Conservation (phyloP, 2,113 vertebrate genomes). For the Dicaeum eximium region DNA sequence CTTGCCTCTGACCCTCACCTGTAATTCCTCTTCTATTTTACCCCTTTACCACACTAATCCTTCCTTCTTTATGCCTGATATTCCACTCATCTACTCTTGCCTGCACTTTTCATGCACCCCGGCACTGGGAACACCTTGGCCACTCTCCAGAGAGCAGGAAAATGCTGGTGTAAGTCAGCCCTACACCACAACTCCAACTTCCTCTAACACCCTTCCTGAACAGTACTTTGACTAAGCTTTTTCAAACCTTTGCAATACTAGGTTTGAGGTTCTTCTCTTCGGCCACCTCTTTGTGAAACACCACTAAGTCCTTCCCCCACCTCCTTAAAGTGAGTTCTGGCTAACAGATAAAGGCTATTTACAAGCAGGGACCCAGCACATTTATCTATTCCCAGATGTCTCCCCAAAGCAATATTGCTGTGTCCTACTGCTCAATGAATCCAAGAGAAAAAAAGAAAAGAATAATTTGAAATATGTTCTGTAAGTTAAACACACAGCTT, state of each 20-base stretch:
- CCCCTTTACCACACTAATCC: not conserved
- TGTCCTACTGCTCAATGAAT: not conserved
- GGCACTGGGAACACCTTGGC: not conserved
- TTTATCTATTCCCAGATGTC: not conserved
- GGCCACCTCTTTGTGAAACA: not conserved
- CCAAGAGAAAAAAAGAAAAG: not conserved
- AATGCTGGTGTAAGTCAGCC: not conserved
- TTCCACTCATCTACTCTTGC: not conserved
- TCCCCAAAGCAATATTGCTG: not conserved
- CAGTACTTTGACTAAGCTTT: not conserved
- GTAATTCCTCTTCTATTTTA: not conserved
- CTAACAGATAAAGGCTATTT: not conserved
- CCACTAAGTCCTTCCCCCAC: accelerated
- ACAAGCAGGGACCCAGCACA: not conserved
- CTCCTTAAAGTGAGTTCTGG: not conserved
- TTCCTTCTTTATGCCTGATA: not conserved
- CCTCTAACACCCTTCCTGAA: not conserved
- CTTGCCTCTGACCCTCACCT: not conserved
- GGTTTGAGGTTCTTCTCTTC: not conserved
- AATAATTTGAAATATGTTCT: not conserved
- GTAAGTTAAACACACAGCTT: not conserved
- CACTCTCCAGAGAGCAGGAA: not conserved
- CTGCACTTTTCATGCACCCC: not conserved
- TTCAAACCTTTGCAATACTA: not conserved
- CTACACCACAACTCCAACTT: not conserved